These are phyloP conservation scores for Pocillopora meandrina DNA, from an alignment of 92 coral and sea anemone genomes.

Conservation along the genomic window DNA sequence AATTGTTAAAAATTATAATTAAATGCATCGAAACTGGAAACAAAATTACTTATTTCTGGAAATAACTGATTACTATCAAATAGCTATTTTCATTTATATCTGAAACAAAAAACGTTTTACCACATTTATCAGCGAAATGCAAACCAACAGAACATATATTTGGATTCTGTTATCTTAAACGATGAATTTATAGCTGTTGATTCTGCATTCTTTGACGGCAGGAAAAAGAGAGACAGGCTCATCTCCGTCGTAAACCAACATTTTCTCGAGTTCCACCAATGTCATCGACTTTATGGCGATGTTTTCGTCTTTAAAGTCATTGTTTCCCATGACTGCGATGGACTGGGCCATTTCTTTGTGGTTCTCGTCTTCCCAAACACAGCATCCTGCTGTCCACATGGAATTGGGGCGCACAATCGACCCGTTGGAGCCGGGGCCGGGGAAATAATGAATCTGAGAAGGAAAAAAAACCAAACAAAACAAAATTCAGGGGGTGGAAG, in stretches of 20 bases:
- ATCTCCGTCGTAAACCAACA: not conserved
- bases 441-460: conserved; percentile 14
- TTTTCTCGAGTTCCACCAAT: conserved; percentile 4
- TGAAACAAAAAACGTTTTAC: too few species aligned
- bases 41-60: too few species aligned
- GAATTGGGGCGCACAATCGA: conserved; percentile 13
- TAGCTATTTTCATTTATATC: too few species aligned
- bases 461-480: not conserved
- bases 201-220: conserved; percentile 9
- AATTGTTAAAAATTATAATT: too few species aligned
- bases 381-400: conserved; percentile 38
- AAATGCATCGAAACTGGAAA: too few species aligned
- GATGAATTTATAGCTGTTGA: not conserved
- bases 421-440: not conserved
- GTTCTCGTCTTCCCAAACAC: conserved; percentile 25
- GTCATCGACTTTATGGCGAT: conserved; percentile 12
- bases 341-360: conserved; percentile 25
- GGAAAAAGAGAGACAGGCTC: conserved; percentile 13
- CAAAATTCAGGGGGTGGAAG: too few species aligned
- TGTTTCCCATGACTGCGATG: conserved; percentile 48
- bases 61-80: too few species aligned
- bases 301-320: not conserved
- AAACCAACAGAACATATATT: too few species aligned
- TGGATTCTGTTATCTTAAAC: too few species aligned
- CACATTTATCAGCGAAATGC: too few species aligned